Conservation (phyloP, 2,113 vertebrate genomes). For the Ceyx melanurus region DNA sequence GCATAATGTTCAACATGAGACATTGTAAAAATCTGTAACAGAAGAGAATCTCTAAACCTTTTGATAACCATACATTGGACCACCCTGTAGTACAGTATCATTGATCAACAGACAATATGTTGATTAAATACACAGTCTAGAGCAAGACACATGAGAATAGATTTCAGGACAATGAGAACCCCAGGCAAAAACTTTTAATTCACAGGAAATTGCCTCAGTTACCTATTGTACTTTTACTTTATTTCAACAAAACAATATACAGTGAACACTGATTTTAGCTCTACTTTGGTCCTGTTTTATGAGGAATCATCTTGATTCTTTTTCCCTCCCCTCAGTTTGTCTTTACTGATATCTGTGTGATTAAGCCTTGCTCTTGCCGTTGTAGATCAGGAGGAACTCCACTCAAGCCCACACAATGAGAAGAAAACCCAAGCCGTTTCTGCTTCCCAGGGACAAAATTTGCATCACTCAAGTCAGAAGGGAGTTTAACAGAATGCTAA, state of each 20-base stretch:
- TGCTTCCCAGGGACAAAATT: background rate
- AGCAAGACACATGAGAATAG: background rate
- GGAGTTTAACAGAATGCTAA: background rate
- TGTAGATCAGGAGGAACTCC: background rate
- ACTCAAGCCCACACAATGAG: background rate
- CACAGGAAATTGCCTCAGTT: background rate
- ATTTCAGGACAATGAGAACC: background rate
- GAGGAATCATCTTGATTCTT: background rate
- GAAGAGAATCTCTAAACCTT: background rate
- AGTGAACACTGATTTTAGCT: background rate
- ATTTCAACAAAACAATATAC: background rate
- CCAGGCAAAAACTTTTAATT: background rate
- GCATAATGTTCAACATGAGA: background rate
- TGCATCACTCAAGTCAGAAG: background rate
- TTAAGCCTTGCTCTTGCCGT: background rate
- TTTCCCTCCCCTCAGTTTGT: rapidly evolving
- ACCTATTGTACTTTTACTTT: background rate
- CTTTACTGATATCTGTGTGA: background rate
- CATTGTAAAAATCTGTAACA: background rate
- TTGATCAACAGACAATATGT: background rate
- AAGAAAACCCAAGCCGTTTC: background rate
- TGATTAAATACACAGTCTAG: background rate
- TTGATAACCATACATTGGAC: background rate
- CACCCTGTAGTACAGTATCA: background rate
- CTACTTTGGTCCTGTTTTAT: background rate